Conservation (phyloP, 2,113 vertebrate genomes). For the Poeciliopsis prolifica region DNA sequence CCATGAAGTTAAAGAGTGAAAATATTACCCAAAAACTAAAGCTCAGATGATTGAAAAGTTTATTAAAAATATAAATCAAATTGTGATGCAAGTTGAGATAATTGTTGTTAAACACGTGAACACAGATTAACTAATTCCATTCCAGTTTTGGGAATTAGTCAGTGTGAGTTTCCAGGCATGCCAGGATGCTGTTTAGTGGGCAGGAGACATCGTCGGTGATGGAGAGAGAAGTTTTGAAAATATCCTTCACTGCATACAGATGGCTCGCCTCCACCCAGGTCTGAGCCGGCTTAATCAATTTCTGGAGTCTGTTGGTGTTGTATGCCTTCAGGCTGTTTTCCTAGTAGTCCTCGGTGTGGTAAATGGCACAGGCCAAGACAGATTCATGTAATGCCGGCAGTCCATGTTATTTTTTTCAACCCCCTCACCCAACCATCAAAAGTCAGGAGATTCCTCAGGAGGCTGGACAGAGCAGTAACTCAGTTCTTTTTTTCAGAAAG, state of each 20-base stretch:
- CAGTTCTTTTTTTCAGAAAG: not conserved
- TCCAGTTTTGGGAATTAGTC: not conserved
- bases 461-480: not conserved
- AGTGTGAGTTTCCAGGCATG: not conserved
- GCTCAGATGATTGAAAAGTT: not conserved
- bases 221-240: not conserved
- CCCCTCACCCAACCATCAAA: not conserved
- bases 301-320: not conserved
- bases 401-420: not conserved
- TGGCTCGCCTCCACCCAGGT: not conserved
- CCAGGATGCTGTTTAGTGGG: not conserved
- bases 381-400: slow-evolving; percentile 1
- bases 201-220: not conserved
- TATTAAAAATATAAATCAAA: too few relatives aligned
- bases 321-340: not conserved
- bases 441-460: not conserved
- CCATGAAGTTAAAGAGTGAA: not conserved
- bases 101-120: not conserved
- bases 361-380: slow-evolving; percentile 3
- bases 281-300: not conserved
- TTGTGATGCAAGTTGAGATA: too few relatives aligned
- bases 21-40: not conserved
- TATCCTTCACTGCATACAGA: slow-evolving; percentile 1
- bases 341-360: not conserved
- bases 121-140: not conserved